phyloP scores from a whole-genome alignment of 2,113 vertebrate genomes.

The Xiphophorus maculatus region DNA sequence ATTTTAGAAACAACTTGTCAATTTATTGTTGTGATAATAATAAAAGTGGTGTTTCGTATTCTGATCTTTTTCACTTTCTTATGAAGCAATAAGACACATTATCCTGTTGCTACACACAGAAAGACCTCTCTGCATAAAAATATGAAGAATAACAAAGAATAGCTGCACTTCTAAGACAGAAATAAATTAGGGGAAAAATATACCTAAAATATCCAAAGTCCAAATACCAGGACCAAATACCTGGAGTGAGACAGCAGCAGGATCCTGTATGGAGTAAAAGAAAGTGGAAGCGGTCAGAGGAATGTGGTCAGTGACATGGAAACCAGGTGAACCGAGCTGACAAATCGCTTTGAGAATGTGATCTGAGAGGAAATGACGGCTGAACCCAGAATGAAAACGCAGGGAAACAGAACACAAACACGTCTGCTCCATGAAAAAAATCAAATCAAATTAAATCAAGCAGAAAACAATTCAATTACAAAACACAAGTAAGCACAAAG shows the following conservation, averaged over 20 bases:
- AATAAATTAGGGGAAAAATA: no score
- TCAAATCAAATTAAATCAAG: background rate
- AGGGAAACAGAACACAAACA: background rate
- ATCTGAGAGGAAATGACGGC: background rate
- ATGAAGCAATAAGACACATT: background rate
- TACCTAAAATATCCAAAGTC: background rate
- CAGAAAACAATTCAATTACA: background rate
- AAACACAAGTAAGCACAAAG: background rate
- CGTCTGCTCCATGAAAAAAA: background rate
- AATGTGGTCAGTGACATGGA: background rate
- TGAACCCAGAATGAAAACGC: background rate
- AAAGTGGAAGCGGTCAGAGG: background rate
- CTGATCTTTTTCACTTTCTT: background rate
- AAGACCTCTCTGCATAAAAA: no score
- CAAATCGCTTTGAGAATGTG: no score
- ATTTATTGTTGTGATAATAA: no score
- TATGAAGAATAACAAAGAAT: no score
- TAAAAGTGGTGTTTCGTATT: no score
- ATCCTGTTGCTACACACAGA: background rate
- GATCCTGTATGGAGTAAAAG: background rate
- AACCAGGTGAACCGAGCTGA: no score
- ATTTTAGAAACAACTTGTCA: no score
- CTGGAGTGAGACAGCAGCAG: background rate
- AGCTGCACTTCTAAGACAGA: no score
- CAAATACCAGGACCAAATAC: background rate